phyloP scores from a whole-genome alignment of 2,113 vertebrate genomes.

The Thomomys bottae region DNA sequence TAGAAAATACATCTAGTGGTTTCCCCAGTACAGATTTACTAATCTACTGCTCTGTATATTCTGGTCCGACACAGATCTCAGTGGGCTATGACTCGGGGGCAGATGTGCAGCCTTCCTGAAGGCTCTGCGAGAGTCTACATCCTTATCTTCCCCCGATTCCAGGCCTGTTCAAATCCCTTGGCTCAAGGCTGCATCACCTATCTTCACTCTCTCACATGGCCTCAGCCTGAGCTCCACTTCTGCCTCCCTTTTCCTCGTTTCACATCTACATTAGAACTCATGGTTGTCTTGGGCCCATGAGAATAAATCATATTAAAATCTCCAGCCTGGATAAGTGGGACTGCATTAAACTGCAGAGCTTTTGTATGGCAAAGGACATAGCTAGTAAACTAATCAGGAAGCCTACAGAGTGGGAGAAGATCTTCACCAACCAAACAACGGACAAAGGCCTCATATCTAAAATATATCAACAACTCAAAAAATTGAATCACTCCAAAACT shows the following conservation, averaged over 20 bases:
- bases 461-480: no score
- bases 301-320: neutral
- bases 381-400: no score
- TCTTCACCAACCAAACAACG: no score
- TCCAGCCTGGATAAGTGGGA: no score
- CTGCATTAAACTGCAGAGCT: no score
- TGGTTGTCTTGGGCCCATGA: neutral
- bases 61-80: neutral
- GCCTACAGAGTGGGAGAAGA: no score
- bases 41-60: neutral
- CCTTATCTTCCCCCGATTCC: neutral
- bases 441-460: no score
- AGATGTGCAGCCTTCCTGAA: neutral
- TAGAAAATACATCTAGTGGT: neutral
- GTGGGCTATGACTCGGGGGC: neutral
- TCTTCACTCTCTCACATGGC: neutral
- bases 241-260: neutral
- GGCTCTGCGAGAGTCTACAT: neutral
- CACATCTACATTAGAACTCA: neutral
- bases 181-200: rapidly evolving
- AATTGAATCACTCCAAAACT: no score
- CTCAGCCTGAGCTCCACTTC: neutral
- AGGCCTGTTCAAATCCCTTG: no score
- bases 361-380: no score
- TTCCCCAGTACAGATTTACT: neutral